Percentiles rank a stretch among this genome's conserved stretches.
Evolutionary conservation across 2,797 vertebrate species (phyloP).

Genomic region (Phataginus tricuspis): DNA sequence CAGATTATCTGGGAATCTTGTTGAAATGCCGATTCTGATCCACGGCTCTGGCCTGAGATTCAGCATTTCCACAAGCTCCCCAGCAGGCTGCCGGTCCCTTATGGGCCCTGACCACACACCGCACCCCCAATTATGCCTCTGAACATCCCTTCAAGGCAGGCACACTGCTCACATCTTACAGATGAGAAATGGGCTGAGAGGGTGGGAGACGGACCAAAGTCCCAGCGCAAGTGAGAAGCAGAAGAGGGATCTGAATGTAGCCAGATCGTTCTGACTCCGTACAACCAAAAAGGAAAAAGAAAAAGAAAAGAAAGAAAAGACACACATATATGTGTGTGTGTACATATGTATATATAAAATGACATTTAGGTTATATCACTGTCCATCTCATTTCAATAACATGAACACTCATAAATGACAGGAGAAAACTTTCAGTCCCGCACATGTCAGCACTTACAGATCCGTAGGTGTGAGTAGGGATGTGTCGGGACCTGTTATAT

Average conservation of each 20-base stretch:
- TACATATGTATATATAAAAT: background rate
- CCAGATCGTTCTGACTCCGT: background rate
- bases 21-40: background rate
- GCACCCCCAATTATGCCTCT: background rate
- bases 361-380: background rate
- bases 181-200: background rate
- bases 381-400: background rate
- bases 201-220: background rate
- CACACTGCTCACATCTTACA: background rate
- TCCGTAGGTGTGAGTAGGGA: background rate
- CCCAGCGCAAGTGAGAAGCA: background rate
- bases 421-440: background rate
- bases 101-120: background rate
- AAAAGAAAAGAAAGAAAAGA: background rate
- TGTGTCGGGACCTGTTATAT: background rate
- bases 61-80: conserved; percentile 3
- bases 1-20: background rate
- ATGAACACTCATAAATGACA: background rate
- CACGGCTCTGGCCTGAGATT: background rate
- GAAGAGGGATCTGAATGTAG: background rate
- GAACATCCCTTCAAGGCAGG: background rate
- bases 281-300: background rate
- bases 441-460: background rate
- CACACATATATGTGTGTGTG: background rate
- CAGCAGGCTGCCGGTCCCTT: background rate